Percentiles rank a stretch among this genome's conserved stretches.
Conservation (phyloP, 2,113 vertebrate genomes). For the Spea bombifrons region DNA sequence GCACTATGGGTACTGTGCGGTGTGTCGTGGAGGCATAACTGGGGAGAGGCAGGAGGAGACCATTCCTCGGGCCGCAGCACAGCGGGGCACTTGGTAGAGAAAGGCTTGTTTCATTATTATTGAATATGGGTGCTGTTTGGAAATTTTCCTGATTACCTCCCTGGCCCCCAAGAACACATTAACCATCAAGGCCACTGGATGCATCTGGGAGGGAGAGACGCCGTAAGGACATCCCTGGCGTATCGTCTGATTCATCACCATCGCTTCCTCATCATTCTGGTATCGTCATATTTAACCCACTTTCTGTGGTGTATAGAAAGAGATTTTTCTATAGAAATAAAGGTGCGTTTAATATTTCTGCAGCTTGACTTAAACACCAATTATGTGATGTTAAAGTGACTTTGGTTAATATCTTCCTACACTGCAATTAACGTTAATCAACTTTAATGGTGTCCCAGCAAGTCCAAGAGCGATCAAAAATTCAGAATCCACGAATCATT, state of each 20-base stretch:
- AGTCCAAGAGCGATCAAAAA: conserved; percentile 86
- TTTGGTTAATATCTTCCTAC: conserved; percentile 85
- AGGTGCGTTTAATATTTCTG: conserved; percentile 31
- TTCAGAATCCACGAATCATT: conserved; percentile 84
- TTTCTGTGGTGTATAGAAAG: conserved; percentile 1
- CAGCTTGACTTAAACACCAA: conserved; percentile 71
- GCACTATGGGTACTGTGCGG: too few relatives aligned
- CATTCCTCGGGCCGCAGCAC: too few relatives aligned
- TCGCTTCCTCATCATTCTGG: background rate
- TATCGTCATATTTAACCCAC: background rate
- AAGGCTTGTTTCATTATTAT: too few relatives aligned
- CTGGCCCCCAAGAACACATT: too few relatives aligned
- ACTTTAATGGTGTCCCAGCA: conserved; percentile 81
- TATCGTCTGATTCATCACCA: background rate
- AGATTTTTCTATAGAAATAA: conserved; percentile 17
- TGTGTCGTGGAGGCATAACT: too few relatives aligned
- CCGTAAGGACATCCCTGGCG: too few relatives aligned
- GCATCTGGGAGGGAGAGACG: too few relatives aligned
- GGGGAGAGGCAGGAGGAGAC: too few relatives aligned
- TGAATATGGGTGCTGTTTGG: too few relatives aligned
- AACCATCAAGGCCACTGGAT: too few relatives aligned
- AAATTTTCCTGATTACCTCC: too few relatives aligned
- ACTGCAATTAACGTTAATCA: conserved; percentile 83
- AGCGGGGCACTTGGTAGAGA: too few relatives aligned
- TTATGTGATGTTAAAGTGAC: conserved; percentile 81